Evolutionary conservation across 2,113 vertebrate species (phyloP).

Genomic region (Poecilia latipinna): DNA sequence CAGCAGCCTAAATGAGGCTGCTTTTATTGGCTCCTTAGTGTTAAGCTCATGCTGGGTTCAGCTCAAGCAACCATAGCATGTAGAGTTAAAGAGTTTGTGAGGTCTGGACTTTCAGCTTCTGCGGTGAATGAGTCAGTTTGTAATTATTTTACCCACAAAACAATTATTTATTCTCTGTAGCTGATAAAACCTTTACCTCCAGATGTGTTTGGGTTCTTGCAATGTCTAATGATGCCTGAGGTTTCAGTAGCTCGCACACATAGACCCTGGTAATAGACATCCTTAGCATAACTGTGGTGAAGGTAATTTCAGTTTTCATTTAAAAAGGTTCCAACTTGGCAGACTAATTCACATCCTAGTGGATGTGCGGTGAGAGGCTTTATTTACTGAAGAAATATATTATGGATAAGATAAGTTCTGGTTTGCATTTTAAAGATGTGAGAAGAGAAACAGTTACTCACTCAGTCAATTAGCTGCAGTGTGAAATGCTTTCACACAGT

Average conservation of each 20-base stretch:
- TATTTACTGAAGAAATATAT: conserved; percentile 54
- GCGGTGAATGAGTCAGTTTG: conserved; percentile 30
- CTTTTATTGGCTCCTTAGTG: conserved; percentile 68
- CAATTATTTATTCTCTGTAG: conserved; percentile 54
- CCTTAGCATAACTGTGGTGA: conserved; percentile 30
- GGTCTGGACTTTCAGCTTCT: conserved; percentile 54
- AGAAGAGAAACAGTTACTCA: background rate
- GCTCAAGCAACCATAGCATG: conserved; percentile 44
- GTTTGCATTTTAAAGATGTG: conserved; percentile 37
- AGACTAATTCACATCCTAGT: conserved; percentile 37
- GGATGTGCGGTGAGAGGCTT: conserved; percentile 21
- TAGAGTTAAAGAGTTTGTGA: conserved; percentile 61
- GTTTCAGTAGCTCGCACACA: conserved; percentile 22
- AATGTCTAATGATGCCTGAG: conserved; percentile 34
- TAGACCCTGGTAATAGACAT: conserved; percentile 13
- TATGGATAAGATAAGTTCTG: conserved; percentile 11
- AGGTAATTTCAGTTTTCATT: conserved; percentile 29
- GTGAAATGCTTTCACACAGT: background rate
- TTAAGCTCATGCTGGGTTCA: conserved; percentile 52
- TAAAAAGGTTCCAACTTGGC: conserved; percentile 8
- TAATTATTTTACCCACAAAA: conserved; percentile 55
- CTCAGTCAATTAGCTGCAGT: background rate
- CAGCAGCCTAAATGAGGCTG: conserved; percentile 51
- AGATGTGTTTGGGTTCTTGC: conserved; percentile 46
- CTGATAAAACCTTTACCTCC: conserved; percentile 53